Evolutionary conservation across 2,888 invertebrate species (phyloP).

Genomic region (Marasmarcha lunaedactyla): DNA sequence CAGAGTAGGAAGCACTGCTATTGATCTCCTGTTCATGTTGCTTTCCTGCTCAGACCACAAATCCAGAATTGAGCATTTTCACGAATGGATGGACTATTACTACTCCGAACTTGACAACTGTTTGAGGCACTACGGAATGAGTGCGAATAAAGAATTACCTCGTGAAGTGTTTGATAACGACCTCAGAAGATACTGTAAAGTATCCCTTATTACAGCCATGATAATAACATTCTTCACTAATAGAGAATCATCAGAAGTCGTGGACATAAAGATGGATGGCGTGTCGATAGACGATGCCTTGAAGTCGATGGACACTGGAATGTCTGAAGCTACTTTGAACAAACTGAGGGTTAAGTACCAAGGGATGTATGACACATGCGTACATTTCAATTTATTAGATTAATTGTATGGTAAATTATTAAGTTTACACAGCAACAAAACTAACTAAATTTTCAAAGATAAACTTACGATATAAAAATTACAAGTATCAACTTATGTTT

Average conservation of each 20-base stretch:
- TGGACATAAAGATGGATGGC: not conserved
- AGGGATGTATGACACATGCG: too few relatives aligned
- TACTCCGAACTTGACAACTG: constrained; percentile 19
- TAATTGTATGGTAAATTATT: too few relatives aligned
- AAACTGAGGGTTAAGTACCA: too few relatives aligned
- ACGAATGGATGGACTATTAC: constrained; percentile 26
- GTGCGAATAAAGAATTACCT: constrained; percentile 19
- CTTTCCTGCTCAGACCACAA: constrained; percentile 30
- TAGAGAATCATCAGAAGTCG: constrained; percentile 12
- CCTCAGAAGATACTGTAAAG: constrained; percentile 21
- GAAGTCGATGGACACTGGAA: too few relatives aligned
- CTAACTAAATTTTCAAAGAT: too few relatives aligned
- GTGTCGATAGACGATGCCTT: too few relatives aligned
- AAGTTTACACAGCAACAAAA: too few relatives aligned
- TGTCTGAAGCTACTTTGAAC: too few relatives aligned
- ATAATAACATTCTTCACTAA: constrained; percentile 15
- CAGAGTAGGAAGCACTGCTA: constrained; percentile 21
- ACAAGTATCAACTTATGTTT: too few relatives aligned
- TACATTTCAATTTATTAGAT: too few relatives aligned
- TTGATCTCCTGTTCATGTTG: constrained; percentile 26
- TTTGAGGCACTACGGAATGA: constrained; percentile 19
- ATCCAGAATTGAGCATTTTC: constrained; percentile 19
- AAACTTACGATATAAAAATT: too few relatives aligned
- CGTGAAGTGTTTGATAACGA: constrained; percentile 23
- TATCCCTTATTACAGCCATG: constrained; percentile 15